Conservation (phyloP, 2,888 invertebrate genomes). For the Nemurella pictetii region DNA sequence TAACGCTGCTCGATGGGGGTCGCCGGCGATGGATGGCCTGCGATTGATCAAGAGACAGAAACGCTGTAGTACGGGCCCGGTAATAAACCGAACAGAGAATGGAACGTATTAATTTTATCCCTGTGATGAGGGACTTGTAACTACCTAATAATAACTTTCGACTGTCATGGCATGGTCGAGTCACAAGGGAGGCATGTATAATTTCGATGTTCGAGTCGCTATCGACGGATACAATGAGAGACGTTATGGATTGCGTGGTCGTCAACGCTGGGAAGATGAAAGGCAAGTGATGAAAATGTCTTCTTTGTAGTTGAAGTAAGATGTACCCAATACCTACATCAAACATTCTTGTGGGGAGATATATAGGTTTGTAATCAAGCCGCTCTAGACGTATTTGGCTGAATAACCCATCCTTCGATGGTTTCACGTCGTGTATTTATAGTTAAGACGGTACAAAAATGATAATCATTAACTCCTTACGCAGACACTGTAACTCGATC, state of each 20-base stretch:
- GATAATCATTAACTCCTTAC: background rate
- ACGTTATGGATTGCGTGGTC: background rate
- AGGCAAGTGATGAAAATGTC: background rate
- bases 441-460: background rate
- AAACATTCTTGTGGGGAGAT: no score
- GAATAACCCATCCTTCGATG: no score
- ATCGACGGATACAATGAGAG: background rate
- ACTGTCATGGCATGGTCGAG: background rate
- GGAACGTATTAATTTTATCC: background rate
- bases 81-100: background rate
- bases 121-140: background rate
- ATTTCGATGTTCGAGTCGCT: background rate
- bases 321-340: no score
- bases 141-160: background rate
- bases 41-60: slow-evolving; percentile 36
- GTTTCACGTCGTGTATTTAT: background rate
- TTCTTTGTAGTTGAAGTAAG: background rate
- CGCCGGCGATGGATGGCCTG: slow-evolving; percentile 17
- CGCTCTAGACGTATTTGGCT: no score
- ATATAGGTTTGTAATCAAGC: no score
- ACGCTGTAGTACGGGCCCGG: background rate
- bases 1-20: slow-evolving; percentile 26
- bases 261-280: background rate
- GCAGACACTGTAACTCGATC: background rate
- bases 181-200: background rate